phyloP scores from a whole-genome alignment of 2,797 vertebrate genomes.

The Manis crassicaudata region DNA sequence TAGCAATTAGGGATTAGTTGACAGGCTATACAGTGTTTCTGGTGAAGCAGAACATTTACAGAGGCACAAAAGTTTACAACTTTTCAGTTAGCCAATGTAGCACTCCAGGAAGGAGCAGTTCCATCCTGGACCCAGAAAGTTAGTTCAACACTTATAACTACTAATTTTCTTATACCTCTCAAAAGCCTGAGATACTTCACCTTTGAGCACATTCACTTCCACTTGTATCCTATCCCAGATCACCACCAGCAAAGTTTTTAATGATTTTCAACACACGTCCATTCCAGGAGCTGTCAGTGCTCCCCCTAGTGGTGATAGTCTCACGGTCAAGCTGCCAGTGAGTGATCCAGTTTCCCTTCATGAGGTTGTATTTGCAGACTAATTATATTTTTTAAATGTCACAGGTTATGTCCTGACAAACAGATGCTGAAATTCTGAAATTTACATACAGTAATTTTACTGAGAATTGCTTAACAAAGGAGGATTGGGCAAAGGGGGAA shows the following conservation, averaged over 20 bases:
- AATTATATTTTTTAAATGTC: background rate
- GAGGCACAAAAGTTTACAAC: too few species aligned
- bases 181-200: background rate
- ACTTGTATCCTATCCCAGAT: background rate
- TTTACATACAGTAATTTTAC: background rate
- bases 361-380: background rate
- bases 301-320: background rate
- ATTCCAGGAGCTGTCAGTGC: background rate
- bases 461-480: background rate
- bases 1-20: background rate
- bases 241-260: background rate
- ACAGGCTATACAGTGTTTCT: background rate
- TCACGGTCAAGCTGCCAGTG: background rate
- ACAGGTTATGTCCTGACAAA: background rate
- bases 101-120: too few species aligned
- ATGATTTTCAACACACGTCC: background rate
- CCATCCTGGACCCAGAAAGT: background rate
- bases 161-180: background rate
- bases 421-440: background rate
- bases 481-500: background rate
- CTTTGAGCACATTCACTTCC: background rate
- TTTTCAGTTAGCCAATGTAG: background rate
- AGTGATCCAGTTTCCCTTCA: background rate
- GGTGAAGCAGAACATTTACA: background rate
- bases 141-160: background rate